phyloP scores from a whole-genome alignment of 1,140 invertebrate genomes.

The Platorchestia sp. region DNA sequence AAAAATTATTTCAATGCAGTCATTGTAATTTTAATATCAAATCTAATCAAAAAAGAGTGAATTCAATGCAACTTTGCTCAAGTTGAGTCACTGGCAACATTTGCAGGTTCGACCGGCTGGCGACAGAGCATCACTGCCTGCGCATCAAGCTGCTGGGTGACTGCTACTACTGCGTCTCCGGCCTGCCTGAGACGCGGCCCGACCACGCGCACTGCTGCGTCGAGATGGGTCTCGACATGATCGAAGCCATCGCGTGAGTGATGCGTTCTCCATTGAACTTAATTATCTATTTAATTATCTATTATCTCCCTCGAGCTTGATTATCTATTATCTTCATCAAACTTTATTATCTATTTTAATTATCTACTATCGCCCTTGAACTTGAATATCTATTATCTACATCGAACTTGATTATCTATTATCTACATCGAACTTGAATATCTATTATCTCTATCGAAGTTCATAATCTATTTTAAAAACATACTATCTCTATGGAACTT shows the following conservation, averaged over 20 bases:
- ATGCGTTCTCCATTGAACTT: neutral
- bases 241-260: slow-evolving; percentile 94
- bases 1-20: too few species aligned
- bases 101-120: slow-evolving; percentile 89
- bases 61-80: neutral
- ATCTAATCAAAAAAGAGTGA: neutral
- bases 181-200: slow-evolving; percentile 86
- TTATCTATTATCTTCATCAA: too few species aligned
- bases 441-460: too few species aligned
- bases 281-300: neutral
- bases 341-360: too few species aligned
- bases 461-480: too few species aligned
- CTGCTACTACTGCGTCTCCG: slow-evolving; percentile 95
- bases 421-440: too few species aligned
- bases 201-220: slow-evolving; percentile 95
- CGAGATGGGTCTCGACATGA: slow-evolving; percentile 97
- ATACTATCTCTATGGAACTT: too few species aligned
- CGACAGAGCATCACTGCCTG: slow-evolving; percentile 90
- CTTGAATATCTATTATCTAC: too few species aligned
- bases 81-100: neutral
- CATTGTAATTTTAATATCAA: too few species aligned
- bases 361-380: too few species aligned
- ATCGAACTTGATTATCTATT: too few species aligned
- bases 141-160: slow-evolving; percentile 93
- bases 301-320: neutral